Evolutionary conservation across 2,113 vertebrate genomes (phyloP), one percentile per base, ranked within the genome.

Genomic region (Piprites chloris): DNA sequence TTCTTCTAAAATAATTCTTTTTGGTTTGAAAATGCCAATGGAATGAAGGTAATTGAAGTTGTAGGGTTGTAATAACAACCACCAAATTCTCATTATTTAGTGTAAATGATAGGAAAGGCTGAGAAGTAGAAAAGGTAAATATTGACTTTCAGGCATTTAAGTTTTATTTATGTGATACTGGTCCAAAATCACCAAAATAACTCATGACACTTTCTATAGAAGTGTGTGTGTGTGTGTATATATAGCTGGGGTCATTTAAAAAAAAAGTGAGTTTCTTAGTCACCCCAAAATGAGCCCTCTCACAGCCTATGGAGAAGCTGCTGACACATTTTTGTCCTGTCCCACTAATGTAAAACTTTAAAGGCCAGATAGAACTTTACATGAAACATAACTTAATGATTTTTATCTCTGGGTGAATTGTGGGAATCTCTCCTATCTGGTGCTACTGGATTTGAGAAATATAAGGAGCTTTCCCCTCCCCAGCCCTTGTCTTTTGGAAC

Each of bases 131-230:
- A 72, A 71, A 94, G 14, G 28, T 94, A 88, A 97, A 85, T 91
- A 96, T 12, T 81, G 71, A 84, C 56, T 82, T 95, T 91, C 27
- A 21, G 58, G 53, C 84, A 33, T 88, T 90, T 91, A 82, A 72
- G 77, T 88, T 95, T 89, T 92, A 88, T 96, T 93, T 96, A 53
- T 87, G 55, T 94, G 73, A 94, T 61, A 22, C 33, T 61, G 75
- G 68, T 75, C 91, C 85, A 96, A 93, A 96, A 81, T 90, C 73
- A 92, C 50, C 56, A 85, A 73, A 97, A 90, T 86, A 87, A 76
- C 22, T 89, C 30, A 61, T 53, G 47, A 2, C 79, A 59, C 75
- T 90, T 96, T 65, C 82, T 85, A 79, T 69, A 50, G 23, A 16
- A 15, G 32, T 7, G 5, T 37, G 15, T 46, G 16, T 46, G 75